phyloP scores from a whole-genome alignment of 2,113 vertebrate genomes.

The Morone saxatilis region DNA sequence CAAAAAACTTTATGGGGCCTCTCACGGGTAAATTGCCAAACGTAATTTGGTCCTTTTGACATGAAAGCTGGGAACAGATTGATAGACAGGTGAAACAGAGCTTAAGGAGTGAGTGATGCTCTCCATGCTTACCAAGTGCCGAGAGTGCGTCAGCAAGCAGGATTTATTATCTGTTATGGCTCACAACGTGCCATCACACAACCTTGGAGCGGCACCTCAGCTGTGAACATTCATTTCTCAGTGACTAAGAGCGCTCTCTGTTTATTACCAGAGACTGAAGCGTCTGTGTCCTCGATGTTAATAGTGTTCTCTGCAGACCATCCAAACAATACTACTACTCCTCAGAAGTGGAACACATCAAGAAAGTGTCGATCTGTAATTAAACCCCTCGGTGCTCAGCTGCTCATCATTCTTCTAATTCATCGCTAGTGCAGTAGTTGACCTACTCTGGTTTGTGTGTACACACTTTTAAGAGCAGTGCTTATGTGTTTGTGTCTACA shows the following conservation, averaged over 20 bases:
- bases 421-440: not conserved
- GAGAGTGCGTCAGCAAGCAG: constrained; percentile 73
- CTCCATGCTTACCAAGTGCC: constrained; percentile 54
- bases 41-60: constrained; percentile 72
- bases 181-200: constrained; percentile 55
- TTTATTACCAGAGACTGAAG: constrained; percentile 49
- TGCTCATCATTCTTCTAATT: not conserved
- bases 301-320: constrained; percentile 42
- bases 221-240: constrained; percentile 64
- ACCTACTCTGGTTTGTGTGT: constrained; percentile 17
- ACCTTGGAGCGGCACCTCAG: constrained; percentile 68
- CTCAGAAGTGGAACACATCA: constrained; percentile 5
- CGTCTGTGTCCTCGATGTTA: constrained; percentile 20
- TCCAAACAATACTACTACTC: constrained; percentile 16
- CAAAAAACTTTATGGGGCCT: constrained; percentile 59
- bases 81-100: constrained; percentile 70
- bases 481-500: constrained; percentile 74
- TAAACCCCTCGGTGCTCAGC: not conserved
- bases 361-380: constrained; percentile 39
- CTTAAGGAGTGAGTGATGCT: constrained; percentile 73
- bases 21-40: constrained; percentile 68
- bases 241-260: constrained; percentile 26
- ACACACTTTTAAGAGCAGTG: constrained; percentile 22
- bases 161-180: constrained; percentile 74
- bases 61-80: constrained; percentile 60